Base-by-base conservation (phyloP, 2,113 vertebrate genomes). In the Nothocercus nigrocapillus region DNA sequence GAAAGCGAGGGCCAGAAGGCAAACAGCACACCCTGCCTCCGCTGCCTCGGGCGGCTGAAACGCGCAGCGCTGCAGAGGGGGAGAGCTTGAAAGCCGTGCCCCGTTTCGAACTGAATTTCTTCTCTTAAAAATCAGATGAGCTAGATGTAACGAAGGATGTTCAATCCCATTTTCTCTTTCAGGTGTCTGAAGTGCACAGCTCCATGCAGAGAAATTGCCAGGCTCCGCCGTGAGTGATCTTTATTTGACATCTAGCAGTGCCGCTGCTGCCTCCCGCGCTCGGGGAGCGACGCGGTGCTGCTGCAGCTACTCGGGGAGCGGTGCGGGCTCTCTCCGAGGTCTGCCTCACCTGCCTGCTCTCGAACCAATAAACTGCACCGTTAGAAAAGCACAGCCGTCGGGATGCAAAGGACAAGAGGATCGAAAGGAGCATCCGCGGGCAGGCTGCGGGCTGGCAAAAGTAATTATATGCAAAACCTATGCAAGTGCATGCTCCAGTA, bases 111-210 rank as follows among this genome's bases (percentile, higher is more conserved):
- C 4, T 66, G 45, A 53, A 70, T 85, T 27, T 89, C 58, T 44
- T 76, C 67, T 79, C 90, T 80, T 66, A 86, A 88, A 96, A 97
- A 87, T 81, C 59, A 88, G 34, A 30, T n/a, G 16, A 81, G 28
- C 82, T 82, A 62, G 79, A 66, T 38, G 22, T 30, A 81, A 88
- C 82, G 66, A 87, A 84, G 0, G 2, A 28, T 68, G 89, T 58
- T 81, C 59, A 79, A 38, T 34, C 81, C 61, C 53, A 49, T 82
- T 81, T 96, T 73, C 42, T 88, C 47, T 89, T 90, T 44, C 63
- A 85, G n/a, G 30, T 11, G 19, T 51, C 40, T 91, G 77, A 90
- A 91, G 94, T 63, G 90, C 66, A 82, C 42, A 76, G 53, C 36
- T 82, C 22, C 51, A 28, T 44, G 74, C 72, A 62, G 66, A 80